These are phyloP conservation scores for Gallinago stenura DNA, from an alignment of 2,797 vertebrate genomes.

Conservation along the genomic window DNA sequence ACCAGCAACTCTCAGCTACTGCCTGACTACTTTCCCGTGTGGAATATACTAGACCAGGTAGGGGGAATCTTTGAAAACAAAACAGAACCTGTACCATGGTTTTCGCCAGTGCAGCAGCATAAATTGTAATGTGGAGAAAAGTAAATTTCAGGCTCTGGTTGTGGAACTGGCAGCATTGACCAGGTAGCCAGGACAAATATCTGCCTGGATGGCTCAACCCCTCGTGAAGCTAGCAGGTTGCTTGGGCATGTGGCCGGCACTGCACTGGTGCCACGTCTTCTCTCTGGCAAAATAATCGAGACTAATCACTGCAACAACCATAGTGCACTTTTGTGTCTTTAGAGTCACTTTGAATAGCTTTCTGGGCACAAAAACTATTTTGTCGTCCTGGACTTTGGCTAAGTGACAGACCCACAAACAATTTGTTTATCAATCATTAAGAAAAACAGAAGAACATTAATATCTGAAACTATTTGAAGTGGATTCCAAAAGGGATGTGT, in stretches of 20 bases:
- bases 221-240: not conserved
- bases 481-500: not conserved
- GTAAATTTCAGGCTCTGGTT: not conserved
- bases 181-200: not conserved
- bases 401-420: not conserved
- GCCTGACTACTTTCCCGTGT: not conserved
- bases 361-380: not conserved
- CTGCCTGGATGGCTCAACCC: fast-evolving
- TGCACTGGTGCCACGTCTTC: not conserved
- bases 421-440: constrained; percentile 10
- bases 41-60: not conserved
- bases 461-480: not conserved
- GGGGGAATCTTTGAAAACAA: not conserved
- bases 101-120: not conserved
- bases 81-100: not conserved
- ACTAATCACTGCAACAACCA: not conserved
- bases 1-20: not conserved
- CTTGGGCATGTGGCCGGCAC: not conserved
- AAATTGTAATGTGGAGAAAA: not conserved
- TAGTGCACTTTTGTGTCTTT: not conserved
- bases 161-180: not conserved
- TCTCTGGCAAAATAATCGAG: not conserved
- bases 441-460: not conserved
- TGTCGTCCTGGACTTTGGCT: not conserved
- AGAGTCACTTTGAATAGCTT: not conserved